Percentiles rank a stretch among this genome's conserved stretches.
phyloP scores from a whole-genome alignment of 2,113 vertebrate genomes.

The Poeciliopsis occidentalis region DNA sequence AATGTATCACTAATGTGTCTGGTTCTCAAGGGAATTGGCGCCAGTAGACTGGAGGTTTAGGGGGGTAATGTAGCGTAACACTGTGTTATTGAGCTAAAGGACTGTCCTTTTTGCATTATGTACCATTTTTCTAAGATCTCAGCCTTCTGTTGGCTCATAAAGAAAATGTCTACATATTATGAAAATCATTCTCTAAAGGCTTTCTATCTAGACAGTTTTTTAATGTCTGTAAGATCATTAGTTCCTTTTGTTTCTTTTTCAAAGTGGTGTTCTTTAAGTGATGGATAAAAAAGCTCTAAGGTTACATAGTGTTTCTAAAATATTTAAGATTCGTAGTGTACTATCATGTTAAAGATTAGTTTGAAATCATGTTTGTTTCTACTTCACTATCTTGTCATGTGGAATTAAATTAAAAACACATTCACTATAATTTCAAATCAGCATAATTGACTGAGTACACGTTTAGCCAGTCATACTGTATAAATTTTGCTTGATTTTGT shows the following conservation, averaged over 20 bases:
- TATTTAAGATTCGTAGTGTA: conserved; percentile 12
- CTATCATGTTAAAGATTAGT: conserved; percentile 19
- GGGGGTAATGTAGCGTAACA: conserved; percentile 79
- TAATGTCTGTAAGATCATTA: conserved; percentile 1
- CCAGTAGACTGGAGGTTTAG: conserved; percentile 68
- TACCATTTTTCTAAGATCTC: no score
- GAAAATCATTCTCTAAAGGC: no score
- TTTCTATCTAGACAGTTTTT: no score
- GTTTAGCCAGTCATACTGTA: conserved; percentile 15
- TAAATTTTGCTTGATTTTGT: conserved; percentile 10
- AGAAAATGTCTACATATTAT: no score
- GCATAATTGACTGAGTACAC: conserved; percentile 26
- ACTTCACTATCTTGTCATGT: conserved; percentile 1
- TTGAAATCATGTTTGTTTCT: conserved; percentile 28
- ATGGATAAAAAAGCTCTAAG: not conserved
- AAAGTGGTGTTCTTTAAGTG: not conserved
- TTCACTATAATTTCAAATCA: conserved; percentile 12
- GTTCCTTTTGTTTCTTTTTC: not conserved
- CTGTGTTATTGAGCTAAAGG: conserved; percentile 80
- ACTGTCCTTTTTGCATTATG: conserved; percentile 75
- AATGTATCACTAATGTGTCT: conserved; percentile 76
- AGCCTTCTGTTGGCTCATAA: no score
- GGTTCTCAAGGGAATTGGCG: conserved; percentile 66
- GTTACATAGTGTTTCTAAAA: conserved; percentile 9
- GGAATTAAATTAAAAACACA: conserved; percentile 37